Conservation (phyloP, 1,140 invertebrate species). For the Phortica variegata region DNA sequence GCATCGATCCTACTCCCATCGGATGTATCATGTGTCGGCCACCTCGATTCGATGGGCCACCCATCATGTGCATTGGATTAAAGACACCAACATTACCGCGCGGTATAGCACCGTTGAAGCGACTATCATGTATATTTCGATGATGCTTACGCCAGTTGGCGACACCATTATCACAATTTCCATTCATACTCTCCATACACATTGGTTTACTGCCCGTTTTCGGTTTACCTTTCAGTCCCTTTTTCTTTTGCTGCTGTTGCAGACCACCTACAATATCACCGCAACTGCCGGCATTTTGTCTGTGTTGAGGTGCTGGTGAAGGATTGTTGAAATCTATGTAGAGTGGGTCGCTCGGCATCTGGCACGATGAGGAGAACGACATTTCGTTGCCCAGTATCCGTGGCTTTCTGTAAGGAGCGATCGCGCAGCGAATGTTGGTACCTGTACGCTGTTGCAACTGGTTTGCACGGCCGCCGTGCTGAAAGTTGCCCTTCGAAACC, state of each 20-base stretch:
- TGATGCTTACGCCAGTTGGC: constrained; percentile 23
- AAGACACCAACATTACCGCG: constrained; percentile 19
- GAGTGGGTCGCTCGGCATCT: constrained; percentile 54
- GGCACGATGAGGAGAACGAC: constrained; percentile 37
- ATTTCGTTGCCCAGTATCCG: constrained; percentile 11
- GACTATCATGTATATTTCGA: constrained; percentile 11
- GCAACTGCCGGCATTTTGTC: background rate
- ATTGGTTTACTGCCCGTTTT: constrained; percentile 26
- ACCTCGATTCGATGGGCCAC: constrained; percentile 15
- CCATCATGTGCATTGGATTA: constrained; percentile 9
- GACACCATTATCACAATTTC: background rate
- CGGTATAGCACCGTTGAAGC: constrained; percentile 21
- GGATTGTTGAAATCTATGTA: constrained; percentile 54
- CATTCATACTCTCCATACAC: constrained; percentile 18
- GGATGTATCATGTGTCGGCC: constrained; percentile 26
- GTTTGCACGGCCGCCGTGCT: constrained; percentile 22
- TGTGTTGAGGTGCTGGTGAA: constrained; percentile 8
- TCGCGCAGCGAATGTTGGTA: constrained; percentile 25
- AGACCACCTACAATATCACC: background rate
- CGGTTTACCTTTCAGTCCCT: constrained; percentile 16
- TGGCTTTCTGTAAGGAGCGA: constrained; percentile 39
- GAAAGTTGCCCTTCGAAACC: constrained; percentile 33
- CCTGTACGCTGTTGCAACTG: constrained; percentile 18
- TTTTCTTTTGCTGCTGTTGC: constrained; percentile 29
- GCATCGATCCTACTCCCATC: too few relatives aligned